Base-by-base conservation (phyloP, 2,888 invertebrate species). In the Encarsia formosa region DNA sequence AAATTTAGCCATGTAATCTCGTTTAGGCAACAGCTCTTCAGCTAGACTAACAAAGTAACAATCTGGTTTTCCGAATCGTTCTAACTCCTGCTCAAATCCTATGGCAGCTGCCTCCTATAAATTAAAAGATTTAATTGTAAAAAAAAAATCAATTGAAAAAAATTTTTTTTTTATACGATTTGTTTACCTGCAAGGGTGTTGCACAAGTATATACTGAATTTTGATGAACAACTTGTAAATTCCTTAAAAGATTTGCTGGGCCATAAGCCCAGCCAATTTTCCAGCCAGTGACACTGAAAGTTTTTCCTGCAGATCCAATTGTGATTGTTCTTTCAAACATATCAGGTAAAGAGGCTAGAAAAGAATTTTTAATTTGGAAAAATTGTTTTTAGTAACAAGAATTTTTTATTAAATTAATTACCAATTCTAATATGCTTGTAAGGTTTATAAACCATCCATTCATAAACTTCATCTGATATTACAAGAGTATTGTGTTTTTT, bases 251-350 rank as follows among this genome's bases (percentile, higher is more conserved):
- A 53, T 83, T 73, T 0, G 83, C 81, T 0, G 97, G 96, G 0
- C 90, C 97, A 71, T 96, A 91, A 1, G 91, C 91, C 98, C 98
- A 99, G 45, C 98, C 98, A 3, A 85, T 83, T 80, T 90, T 96
- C 95, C 95, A 95, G 4, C 98, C 98, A 1, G 98, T 99, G 13
- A 94, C 92, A 47, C 94, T 94, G 78, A 98, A 97, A 1, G 95
- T 93, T 80, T 98, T 99, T 1, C 98, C 98, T 0, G 96, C 98
- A 19, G 96, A 97, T 0, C 98, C 96, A 58, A 99, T 85, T 0
- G 98, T 97, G 29, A 99, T 85, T 0, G 98, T 98, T 20, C 97
- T 81, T 59, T 99, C 95, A 89, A 94, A 99, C 98, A 99, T 99
- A 15, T 78, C 95, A 0, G 97, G 97, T 6, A 99, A 73, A 0